Base-by-base conservation (phyloP, 1,140 invertebrate genomes). In the Monomorium pharaonis region DNA sequence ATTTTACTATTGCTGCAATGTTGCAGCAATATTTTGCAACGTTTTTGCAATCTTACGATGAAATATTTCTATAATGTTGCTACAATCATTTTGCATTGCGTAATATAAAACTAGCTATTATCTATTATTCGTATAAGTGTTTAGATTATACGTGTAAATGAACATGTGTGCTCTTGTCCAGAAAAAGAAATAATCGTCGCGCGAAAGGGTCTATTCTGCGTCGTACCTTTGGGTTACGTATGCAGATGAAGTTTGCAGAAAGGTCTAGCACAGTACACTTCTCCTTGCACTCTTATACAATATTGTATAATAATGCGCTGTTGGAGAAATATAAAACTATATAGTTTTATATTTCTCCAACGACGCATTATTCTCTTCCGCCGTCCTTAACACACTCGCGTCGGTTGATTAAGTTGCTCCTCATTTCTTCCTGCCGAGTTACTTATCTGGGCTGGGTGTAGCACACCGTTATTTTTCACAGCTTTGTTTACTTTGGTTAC, bases 401-500 rank as follows among this genome's bases (percentile, higher is more conserved):
- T 21, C 10, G 54, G 69, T 81, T 89, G 88, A 89, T 89, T 76
- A 89, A 89, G 65, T 62, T 70, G 56, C 33, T 44, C 24, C 56
- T 65, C 86, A 75, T 80, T 85, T 65, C 85, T 67, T 47, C 51
- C 37, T 47, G 56, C 30, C 72, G 72, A 78, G 76, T 86, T 88
- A 88, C 60, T 88, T 90, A 86, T 24, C 14, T 10, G 16, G 30
- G 33, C 14, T 58, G 3, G 60, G 12, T 21, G 47, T 18, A 18
- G 16, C 37, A 16, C 54, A 12, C 49, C 76, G 60, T 91, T 90
- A 89, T 81, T 91, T 90, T 89, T 86, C 83, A 76, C 85, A 78
- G 89, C 60, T 51, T 27, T 21, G 47, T 90, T 87, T 78, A 67
- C 70, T 84, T 60, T 60, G 62, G 37, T 67, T 67, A 67, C 77